Percentiles rank a stretch among this genome's conserved stretches.
These are phyloP conservation scores for Patagioenas fasciata DNA, from an alignment of 2,113 vertebrate genomes.

Conservation along the genomic window DNA sequence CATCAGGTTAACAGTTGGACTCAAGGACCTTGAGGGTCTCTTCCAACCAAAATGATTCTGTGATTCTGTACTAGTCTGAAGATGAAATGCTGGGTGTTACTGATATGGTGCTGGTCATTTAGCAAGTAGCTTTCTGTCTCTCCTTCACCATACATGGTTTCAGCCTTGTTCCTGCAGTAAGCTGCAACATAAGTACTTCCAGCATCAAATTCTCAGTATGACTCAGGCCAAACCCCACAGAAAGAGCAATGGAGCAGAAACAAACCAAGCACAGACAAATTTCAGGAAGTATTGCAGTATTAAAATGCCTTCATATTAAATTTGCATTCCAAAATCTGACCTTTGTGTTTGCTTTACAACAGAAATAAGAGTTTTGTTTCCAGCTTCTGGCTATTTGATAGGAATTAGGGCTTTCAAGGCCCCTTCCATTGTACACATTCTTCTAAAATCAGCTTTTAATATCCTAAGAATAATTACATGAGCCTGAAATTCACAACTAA, in stretches of 20 bases:
- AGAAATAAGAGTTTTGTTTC: not conserved
- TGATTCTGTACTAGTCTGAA: not conserved
- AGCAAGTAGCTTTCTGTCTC: not conserved
- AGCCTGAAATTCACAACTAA: not conserved
- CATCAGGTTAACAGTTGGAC: too few relatives aligned
- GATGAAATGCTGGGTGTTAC: not conserved
- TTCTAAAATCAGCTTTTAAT: not conserved
- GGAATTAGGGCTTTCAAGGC: not conserved
- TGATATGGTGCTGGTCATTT: not conserved
- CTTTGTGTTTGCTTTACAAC: not conserved
- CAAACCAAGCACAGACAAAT: not conserved
- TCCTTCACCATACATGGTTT: rapidly evolving
- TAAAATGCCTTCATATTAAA: not conserved
- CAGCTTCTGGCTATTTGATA: not conserved
- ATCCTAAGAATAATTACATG: not conserved
- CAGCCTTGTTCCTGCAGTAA: not conserved
- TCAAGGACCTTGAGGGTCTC: too few relatives aligned
- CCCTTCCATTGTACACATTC: rapidly evolving
- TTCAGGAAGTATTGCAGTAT: not conserved
- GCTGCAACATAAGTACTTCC: not conserved
- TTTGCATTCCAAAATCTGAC: not conserved
- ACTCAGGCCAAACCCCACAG: not conserved
- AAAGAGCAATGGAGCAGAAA: not conserved
- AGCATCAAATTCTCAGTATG: not conserved
- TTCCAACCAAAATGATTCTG: too few relatives aligned